A percentile compares a stretch with the other conserved stretches of the same genome.
Evolutionary conservation across 2,888 invertebrate species (phyloP).

Genomic region (Tricholauxania praeusta): DNA sequence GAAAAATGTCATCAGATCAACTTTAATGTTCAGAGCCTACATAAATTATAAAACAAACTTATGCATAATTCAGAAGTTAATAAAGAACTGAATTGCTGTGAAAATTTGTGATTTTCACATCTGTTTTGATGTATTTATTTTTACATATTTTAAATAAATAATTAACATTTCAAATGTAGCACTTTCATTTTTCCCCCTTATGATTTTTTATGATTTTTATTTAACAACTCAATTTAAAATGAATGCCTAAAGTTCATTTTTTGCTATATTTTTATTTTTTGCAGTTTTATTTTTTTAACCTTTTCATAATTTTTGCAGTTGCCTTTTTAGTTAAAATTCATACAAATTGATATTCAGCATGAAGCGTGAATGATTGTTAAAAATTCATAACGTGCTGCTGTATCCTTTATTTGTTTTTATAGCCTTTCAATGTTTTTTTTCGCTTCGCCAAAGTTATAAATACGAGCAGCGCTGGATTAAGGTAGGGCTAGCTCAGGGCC

Average conservation of each 20-base stretch:
- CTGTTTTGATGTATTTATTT: no score
- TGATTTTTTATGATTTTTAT: constrained; percentile 21
- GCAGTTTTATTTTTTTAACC: constrained; percentile 1
- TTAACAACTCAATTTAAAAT: constrained; percentile 31
- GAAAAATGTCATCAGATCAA: no score
- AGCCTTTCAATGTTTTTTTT: not conserved
- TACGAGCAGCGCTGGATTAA: not conserved
- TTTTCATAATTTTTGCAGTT: not conserved
- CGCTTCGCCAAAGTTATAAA: no score
- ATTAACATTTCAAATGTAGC: no score
- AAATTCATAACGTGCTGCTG: constrained; percentile 39
- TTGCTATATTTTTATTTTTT: not conserved
- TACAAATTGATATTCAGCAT: constrained; percentile 42
- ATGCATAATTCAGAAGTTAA: no score
- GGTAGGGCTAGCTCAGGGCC: no score
- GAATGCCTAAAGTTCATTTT: constrained; percentile 7
- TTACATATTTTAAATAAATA: no score
- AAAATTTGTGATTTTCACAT: no score
- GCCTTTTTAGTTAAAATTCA: constrained; percentile 20
- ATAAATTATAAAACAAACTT: no score
- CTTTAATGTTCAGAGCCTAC: no score
- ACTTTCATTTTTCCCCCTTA: not conserved
- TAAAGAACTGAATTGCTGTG: no score
- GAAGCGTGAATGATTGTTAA: constrained; percentile 41
- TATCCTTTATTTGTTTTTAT: constrained; percentile 23